Evolutionary conservation across 2,113 vertebrate species (phyloP), one percentile per base, ranked within the genome.

Genomic region (Cranoglanis bouderius): DNA sequence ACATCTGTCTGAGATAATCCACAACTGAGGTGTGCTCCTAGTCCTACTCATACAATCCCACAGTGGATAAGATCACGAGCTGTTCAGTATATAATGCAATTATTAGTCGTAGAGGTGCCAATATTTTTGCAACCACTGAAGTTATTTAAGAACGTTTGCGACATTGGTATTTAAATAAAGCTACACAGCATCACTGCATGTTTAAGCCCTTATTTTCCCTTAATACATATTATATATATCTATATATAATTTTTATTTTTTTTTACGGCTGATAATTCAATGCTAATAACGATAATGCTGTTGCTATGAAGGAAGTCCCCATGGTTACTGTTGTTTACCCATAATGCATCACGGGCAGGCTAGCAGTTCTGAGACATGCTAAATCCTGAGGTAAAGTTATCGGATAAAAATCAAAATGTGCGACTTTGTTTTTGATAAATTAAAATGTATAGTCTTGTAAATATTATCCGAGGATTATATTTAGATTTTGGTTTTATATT

Each of bases 311-410:
- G 24, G 78, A 84, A 84, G 94, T 93, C 92, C 89, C 92, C 89
- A 46, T 94, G 81, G 95, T 94, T 92, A 95, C 95, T 38, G n/a
- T 74, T 89, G 80, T 90, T 90, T 46, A 78, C 95, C 95, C 94
- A 94, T 26, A 91, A 94, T 94, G 93, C 94, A 93, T 53, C 89
- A 40, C 78, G 51, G 49, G 6, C 49, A 72, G 14, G 78, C 12
- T n/a, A n/a, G 35, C 14, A 29, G 38, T 40, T 85, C 40, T 29
- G 8, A 19, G 85, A 49, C 35, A 49, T 46, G 84, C 26, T 57
- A 51, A 90, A 57, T 84, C 46, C 18, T 16, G 7, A 70, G 32
- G 77, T 63, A 51, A 72, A 32, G n/a, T 85, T 75, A 5, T 35
- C 32, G 19, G 8, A 24, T 6, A 13, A 32, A 51, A 19, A 7